Evolutionary conservation across 2,888 invertebrate genomes (phyloP).

Genomic region (Glomeris marginata): DNA sequence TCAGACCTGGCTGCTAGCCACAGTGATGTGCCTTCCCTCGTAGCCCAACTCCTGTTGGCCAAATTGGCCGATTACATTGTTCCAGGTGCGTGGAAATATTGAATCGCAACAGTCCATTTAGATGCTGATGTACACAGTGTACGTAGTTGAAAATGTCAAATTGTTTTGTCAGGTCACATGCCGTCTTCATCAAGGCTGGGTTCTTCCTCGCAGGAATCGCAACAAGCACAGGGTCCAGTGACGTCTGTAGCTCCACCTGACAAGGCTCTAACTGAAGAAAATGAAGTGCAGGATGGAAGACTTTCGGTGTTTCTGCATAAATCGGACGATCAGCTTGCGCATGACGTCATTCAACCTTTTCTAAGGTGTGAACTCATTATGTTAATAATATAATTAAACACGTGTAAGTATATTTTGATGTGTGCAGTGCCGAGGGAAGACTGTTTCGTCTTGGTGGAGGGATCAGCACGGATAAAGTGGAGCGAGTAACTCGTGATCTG

Average conservation of each 20-base stretch:
- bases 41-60: conserved; percentile 28
- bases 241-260: no score
- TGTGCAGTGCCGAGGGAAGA: conserved; percentile 25
- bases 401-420: not conserved
- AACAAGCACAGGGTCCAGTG: no score
- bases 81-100: no score
- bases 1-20: conserved; percentile 20
- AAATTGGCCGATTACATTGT: conserved; percentile 31
- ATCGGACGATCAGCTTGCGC: conserved; percentile 27
- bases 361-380: not conserved
- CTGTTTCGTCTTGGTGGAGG: conserved; percentile 25
- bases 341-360: conserved; percentile 29
- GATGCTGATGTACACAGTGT: no score
- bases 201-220: not conserved
- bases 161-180: not conserved
- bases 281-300: conserved; percentile 22
- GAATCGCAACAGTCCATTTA: no score
- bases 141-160: no score
- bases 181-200: not conserved
- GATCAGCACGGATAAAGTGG: conserved; percentile 27
- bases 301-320: conserved; percentile 30
- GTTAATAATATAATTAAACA: no score
- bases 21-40: conserved; percentile 27
- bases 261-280: not conserved
- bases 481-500: conserved; percentile 27